Percentiles rank a stretch among this genome's conserved stretches.
phyloP scores from a whole-genome alignment of 1,140 invertebrate species.

The Sarcophaga bullata region DNA sequence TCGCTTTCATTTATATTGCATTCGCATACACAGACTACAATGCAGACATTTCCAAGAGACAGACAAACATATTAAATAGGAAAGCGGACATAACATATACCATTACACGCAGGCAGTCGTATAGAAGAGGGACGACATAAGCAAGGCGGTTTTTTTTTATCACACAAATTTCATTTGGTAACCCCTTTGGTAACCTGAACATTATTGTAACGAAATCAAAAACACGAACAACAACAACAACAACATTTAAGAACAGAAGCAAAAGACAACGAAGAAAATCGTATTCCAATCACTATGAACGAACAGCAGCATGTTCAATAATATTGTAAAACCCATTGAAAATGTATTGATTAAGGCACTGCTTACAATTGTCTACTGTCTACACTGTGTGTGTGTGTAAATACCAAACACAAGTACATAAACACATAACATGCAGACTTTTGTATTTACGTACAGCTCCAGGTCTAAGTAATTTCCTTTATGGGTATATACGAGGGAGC shows the following conservation, averaged over 20 bases:
- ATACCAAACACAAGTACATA: no score
- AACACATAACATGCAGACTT: no score
- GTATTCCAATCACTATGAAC: background rate
- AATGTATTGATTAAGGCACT: slow-evolving; percentile 2
- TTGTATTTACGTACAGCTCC: no score
- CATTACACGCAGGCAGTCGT: no score
- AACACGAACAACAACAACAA: background rate
- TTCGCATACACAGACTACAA: background rate
- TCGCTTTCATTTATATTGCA: slow-evolving; percentile 18
- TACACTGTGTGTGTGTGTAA: no score
- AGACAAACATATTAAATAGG: background rate
- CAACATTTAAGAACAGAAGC: background rate
- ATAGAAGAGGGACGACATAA: no score
- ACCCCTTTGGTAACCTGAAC: background rate
- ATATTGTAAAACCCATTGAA: slow-evolving; percentile 11
- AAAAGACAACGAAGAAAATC: background rate
- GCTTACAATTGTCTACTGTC: background rate
- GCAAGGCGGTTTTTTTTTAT: no score
- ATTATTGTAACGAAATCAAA: background rate
- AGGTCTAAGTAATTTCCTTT: no score
- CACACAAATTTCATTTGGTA: background rate
- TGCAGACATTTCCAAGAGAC: background rate
- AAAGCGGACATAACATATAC: no score
- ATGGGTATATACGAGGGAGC: no score
- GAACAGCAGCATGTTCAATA: slow-evolving; percentile 9